Base-by-base conservation (phyloP, 1,140 invertebrate species). In the Drosophila prosaltans region DNA sequence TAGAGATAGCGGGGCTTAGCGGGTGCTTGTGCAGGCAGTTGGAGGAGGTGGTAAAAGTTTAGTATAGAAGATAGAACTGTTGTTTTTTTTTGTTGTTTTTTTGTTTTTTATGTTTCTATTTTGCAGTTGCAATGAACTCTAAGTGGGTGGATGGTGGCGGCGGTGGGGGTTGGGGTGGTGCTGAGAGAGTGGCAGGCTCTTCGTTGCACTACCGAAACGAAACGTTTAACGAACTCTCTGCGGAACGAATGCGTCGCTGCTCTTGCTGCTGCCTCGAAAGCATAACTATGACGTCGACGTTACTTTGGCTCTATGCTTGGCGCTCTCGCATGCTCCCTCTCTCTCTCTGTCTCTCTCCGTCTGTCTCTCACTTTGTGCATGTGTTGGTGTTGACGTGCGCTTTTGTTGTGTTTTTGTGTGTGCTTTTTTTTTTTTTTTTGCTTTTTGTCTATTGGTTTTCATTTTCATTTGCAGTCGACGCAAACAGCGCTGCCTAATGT, bases 371-470 rank as follows among this genome's bases (percentile, higher is more conserved):
- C 41, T 78, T 48, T 66, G 24, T 54, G 62, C 70, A 69, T 65
- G 61, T 36, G 60, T 65, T 41, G 63, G 32, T 66, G 70, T 68
- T 72, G 74, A 76, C 74, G 62, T 76, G 40, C 65, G 61, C 59
- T 65, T 77, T 58, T 60, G 65, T 67, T 72, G 48, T 62, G 39
- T 71, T 70, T 36, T 72, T 65, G 7, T 45, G 64, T 74, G 26
- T 45, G 62, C 28, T 69, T 16, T 16, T 60, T 67, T 58, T 45
- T n/a, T 69, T 72, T 67, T 70, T 80, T 71, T 68, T 84, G 71
- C 74, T 69, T 86, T 85, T 86, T 82, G 83, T 86, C 83, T 88
- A 88, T 88, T 88, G 84, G 80, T 85, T 89, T 89, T 89, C 84
- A 90, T 89, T 89, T 89, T 89, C 84, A 74, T 89, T 89, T 69